These are phyloP conservation scores for Riparia riparia DNA, from an alignment of 2,113 vertebrate species.

Conservation along the genomic window DNA sequence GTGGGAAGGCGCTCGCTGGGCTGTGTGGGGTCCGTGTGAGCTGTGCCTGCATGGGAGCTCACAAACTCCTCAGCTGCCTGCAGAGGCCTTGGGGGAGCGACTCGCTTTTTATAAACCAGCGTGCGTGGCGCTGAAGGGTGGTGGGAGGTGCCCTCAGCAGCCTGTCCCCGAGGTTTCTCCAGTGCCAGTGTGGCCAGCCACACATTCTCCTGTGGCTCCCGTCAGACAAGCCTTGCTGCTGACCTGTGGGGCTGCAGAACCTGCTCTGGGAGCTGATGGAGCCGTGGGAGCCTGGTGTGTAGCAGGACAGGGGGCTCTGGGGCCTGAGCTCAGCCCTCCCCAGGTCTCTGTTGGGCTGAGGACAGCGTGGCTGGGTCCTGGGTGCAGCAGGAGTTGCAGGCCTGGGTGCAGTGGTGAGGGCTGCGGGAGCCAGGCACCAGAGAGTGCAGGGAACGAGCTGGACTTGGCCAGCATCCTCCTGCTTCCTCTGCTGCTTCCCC, in stretches of 20 bases:
- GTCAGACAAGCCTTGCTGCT: not conserved
- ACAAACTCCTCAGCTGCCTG: not conserved
- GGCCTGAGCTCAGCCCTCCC: not conserved
- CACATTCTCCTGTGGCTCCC: not conserved
- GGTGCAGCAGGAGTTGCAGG: not conserved
- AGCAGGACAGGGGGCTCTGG: not conserved
- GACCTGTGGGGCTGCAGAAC: not conserved
- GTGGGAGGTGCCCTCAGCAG: not conserved
- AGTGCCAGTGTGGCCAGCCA: not conserved
- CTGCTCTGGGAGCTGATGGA: not conserved
- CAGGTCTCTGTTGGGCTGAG: not conserved
- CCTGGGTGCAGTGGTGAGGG: not conserved
- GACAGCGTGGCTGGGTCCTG: not conserved
- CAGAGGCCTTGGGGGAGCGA: not conserved
- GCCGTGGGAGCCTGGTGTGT: not conserved
- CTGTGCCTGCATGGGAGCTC: not conserved
- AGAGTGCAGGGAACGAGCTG: fast-evolving
- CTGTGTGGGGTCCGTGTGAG: fast-evolving
- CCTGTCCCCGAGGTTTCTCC: not conserved
- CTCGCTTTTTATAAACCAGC: not conserved
- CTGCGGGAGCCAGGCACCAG: not conserved
- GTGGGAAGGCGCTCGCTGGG: fast-evolving
- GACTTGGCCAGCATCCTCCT: not conserved
- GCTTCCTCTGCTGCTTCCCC: not conserved
- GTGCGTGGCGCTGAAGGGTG: not conserved